Evolutionary conservation across 92 coral and sea anemone species (phyloP), one percentile per base, ranked within the genome.

Genomic region (Epizoanthus fatuus): DNA sequence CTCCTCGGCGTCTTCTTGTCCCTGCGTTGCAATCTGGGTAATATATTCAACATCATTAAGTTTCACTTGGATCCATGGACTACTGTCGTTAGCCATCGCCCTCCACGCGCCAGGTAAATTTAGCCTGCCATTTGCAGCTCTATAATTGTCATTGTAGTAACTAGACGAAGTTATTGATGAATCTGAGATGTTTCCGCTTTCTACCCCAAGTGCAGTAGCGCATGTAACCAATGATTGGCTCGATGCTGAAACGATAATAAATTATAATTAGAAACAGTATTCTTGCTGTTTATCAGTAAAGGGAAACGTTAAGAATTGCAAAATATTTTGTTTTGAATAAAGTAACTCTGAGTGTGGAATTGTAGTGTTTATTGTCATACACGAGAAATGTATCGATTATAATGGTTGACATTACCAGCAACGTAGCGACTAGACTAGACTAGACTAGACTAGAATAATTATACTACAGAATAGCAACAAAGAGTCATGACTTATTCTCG

Each of bases 41-140:
- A 74, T 32, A 14, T 32, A 32, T 54, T 54, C 79, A 74, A 32
- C 17, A n/a, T 42, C 6, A 3, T 51, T 52, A 0, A 74, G 25
- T 15, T 74, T 54, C 15, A 74, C 56, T 45, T 74, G 62, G 16
- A 74, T 37, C 79, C 79, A 74, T 0, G 79, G 79, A 74, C 11
- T 5, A 11, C 25, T 22, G 25, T 74, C 79, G 29, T 74, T 74
- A 5, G 0, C 49, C 45, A 8, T 55, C 5, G 79, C 63, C 47
- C 56, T 74, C 79, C 79, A 74, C 40, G 64, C 62, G 8, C 79
- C 79, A 14, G 7, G 49, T n/a, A 13, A 74, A 22, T 22, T 29
- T 0, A 74, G 38, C 38, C 47, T 74, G 25, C 79, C 35, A 15
- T 54, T 53, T 3, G 14, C 64, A 25, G 79, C 40, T 35, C 7